phyloP scores from a whole-genome alignment of 1,140 invertebrate genomes.

The Telenomus remus region DNA sequence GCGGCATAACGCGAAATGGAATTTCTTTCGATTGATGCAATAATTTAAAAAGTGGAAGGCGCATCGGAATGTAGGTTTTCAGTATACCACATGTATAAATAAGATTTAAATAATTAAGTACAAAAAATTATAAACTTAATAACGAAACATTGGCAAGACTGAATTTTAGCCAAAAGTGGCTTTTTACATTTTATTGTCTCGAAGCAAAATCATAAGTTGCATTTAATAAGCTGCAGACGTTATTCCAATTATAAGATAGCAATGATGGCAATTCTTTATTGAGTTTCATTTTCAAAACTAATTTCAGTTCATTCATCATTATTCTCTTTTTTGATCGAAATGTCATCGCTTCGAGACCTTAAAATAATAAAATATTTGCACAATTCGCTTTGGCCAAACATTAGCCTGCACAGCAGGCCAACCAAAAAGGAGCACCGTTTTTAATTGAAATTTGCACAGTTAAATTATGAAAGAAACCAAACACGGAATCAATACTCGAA shows the following conservation, averaged over 20 bases:
- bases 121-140: conserved; percentile 76
- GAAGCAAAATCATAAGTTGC: conserved; percentile 9
- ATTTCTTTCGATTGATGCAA: conserved; percentile 23
- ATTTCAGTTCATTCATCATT: too few relatives aligned
- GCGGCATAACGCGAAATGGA: too few relatives aligned
- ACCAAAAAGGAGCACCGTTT: conserved; percentile 50
- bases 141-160: conserved; percentile 76
- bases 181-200: conserved; percentile 36
- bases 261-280: too few relatives aligned
- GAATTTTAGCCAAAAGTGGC: conserved; percentile 57
- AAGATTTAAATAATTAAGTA: conserved; percentile 76
- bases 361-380: conserved; percentile 35
- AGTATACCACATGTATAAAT: conserved; percentile 70
- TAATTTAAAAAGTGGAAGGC: conserved; percentile 67
- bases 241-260: too few relatives aligned
- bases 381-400: conserved; percentile 52
- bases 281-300: too few relatives aligned
- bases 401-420: conserved; percentile 54
- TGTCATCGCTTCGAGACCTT: conserved; percentile 21
- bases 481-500: conserved; percentile 50
- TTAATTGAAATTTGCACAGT: conserved; percentile 39
- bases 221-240: not conserved
- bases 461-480: conserved; percentile 53
- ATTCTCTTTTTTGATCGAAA: conserved; percentile 5
- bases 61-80: conserved; percentile 66